Conservation (phyloP, 1,140 invertebrate genomes). For the Cepaea nemoralis region DNA sequence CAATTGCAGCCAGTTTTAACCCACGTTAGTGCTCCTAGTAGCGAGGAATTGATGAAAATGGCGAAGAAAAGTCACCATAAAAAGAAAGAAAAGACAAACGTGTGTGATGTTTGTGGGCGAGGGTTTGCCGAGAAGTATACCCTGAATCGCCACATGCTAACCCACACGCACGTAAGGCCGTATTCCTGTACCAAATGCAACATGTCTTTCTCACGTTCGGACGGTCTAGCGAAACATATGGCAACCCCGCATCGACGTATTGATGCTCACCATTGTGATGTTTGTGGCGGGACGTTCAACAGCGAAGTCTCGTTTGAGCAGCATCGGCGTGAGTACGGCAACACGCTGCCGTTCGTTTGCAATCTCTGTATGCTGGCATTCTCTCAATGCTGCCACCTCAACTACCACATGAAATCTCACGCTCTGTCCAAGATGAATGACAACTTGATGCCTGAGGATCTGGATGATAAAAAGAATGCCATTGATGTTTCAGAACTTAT, state of each 20-base stretch:
- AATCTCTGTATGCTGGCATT: constrained; percentile 41
- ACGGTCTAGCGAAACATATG: constrained; percentile 40
- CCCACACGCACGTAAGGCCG: constrained; percentile 35
- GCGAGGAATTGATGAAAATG: background rate
- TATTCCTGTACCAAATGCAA: constrained; percentile 39
- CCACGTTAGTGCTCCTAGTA: background rate
- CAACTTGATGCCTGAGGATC: background rate
- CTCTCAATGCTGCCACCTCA: constrained; percentile 41
- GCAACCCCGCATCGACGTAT: constrained; percentile 30
- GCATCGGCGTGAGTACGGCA: constrained; percentile 35
- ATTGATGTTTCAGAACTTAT: constrained; percentile 38
- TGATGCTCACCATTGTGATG: constrained; percentile 40
- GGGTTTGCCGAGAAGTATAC: constrained; percentile 41
- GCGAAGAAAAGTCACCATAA: constrained; percentile 41
- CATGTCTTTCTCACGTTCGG: constrained; percentile 35
- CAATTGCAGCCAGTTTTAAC: background rate
- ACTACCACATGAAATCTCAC: constrained; percentile 41
- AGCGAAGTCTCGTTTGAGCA: constrained; percentile 39
- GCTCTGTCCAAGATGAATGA: constrained; percentile 35
- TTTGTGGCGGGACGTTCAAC: constrained; percentile 39
- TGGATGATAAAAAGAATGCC: constrained; percentile 29
- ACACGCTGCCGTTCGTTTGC: constrained; percentile 39
- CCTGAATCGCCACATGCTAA: constrained; percentile 39
- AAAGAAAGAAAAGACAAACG: constrained; percentile 40
- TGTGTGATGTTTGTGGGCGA: constrained; percentile 34